Base-by-base conservation (phyloP, 2,113 vertebrate species). In the Carassius carassius region DNA sequence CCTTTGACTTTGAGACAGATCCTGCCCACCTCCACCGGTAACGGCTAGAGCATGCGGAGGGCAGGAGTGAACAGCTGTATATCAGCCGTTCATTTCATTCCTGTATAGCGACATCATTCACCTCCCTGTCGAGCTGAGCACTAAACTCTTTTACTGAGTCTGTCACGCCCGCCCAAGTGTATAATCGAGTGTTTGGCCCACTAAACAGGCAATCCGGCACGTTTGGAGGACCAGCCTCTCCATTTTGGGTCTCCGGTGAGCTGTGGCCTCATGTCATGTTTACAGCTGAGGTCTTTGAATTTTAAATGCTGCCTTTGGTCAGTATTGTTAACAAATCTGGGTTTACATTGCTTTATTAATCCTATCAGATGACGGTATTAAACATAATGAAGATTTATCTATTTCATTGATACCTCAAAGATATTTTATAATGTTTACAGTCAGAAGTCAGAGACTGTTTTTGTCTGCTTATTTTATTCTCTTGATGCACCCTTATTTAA, bases 111-210 rank as follows among this genome's bases (percentile, higher is more conserved):
- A 35, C 73, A 82, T 84, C 76, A 69, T 81, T 87, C 79, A 86
- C 79, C 63, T 84, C 79, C 49, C 86, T 86, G 86, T 87, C 86
- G 81, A 72, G 58, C 75, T 23, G 54, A 54, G 75, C 84, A 76
- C 81, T 81, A 62, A 83, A 87, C 75, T 81, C 85, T 69, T 75
- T 84, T 72, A 84, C 85, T 63, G 70, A 86, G 51, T 73, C 23
- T 82, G 82, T 84, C 82, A 78, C 63, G 73, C 41, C 82, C n/a
- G 74, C 78, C 87, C 85, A 63, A 82, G 85, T 88, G 87, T 86
- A 82, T 88, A 88, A 88, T 86, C 81, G 87, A 86, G 78, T 87
- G 74, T 63, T 81, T 85, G 84, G 82, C 79, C 56, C 65, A 87
- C 83, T 85, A 85, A 89, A 87, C 83, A 86, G 87, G 86, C 86